Percentiles rank a stretch among this genome's conserved stretches.
These are phyloP conservation scores for Haliaeetus leucogaster DNA, from an alignment of 2,113 vertebrate genomes.

Conservation along the genomic window DNA sequence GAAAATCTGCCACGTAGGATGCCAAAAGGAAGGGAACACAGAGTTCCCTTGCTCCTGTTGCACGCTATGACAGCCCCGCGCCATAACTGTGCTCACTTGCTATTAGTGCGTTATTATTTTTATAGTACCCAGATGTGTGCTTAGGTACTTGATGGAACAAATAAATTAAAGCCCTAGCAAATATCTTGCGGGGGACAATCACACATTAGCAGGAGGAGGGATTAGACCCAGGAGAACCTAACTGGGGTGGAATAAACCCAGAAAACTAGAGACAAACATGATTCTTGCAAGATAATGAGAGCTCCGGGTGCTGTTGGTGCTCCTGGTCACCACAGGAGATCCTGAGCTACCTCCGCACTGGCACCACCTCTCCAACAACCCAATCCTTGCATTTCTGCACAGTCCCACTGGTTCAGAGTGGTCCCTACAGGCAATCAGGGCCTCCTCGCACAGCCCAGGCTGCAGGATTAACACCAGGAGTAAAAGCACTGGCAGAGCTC, in stretches of 20 bases:
- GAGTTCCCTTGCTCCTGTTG: neutral
- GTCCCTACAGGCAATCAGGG: rapidly evolving
- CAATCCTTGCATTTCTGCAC: neutral
- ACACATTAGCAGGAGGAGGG: rapidly evolving
- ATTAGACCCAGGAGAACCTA: neutral
- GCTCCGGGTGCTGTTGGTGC: rapidly evolving
- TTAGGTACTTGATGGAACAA: neutral
- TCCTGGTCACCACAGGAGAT: neutral
- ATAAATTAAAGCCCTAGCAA: neutral
- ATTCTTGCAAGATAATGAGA: rapidly evolving
- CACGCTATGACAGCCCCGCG: rapidly evolving
- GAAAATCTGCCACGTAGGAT: neutral
- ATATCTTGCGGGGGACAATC: neutral
- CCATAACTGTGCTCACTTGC: neutral
- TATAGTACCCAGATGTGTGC: neutral
- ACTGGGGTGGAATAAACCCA: neutral
- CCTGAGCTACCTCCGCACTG: neutral
- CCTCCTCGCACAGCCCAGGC: neutral
- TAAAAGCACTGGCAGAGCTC: neutral
- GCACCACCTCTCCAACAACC: neutral
- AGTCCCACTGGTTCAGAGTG: neutral
- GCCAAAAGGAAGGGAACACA: neutral
- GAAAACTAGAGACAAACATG: rapidly evolving
- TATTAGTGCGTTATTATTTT: neutral
- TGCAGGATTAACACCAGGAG: too few species aligned